Evolutionary conservation across 1,140 invertebrate species (phyloP), one percentile per base, ranked within the genome.

Genomic region (Rhyzopertha dominica): DNA sequence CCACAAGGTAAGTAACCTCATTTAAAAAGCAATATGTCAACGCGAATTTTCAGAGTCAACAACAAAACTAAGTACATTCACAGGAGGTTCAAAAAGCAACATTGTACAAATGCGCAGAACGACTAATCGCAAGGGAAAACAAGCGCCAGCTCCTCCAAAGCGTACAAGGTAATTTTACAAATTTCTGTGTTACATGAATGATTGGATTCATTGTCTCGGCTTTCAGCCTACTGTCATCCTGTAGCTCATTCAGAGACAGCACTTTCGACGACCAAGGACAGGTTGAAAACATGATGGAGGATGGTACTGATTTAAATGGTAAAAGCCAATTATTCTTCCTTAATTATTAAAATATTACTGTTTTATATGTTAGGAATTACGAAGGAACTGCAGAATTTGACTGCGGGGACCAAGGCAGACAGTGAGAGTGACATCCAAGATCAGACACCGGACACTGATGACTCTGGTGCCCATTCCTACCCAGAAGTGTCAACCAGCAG

Each of bases 91-190:
- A 50, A 79, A 74, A 45, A 78, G 71, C 30, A 78, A 71, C 37
- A 75, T 73, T 40, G 89, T 92, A 24, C 89, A 91, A 68, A 81
- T 94, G 78, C 75, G 89, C 47, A 73, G 87, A 58, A 85, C 85
- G 22, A 90, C 86, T 32, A 91, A 90, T 67, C 83, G 85, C 49
- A 87, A 87, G 61, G 89, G 89, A 49, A 95, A 94, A 66, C 87
- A 90, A 65, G 90, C 91, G n/a, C 92, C 92, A 17, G 88, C 89
- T 3, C 92, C 92, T 47, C 92, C 92, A 3, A 95, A 95, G 71
- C 74, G 92, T 54, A 95, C 92, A 29, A 94, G 89, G 86, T 93
- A 74, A 13, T 13, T 41, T 47, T 29, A n/a, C n/a, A n/a, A 16
- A 37, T 18, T 13, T 9, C 34, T 14, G 25, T 34, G 17, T 32